Evolutionary conservation across 2,113 vertebrate species (phyloP).

Genomic region (Pycnonotus jocosus): DNA sequence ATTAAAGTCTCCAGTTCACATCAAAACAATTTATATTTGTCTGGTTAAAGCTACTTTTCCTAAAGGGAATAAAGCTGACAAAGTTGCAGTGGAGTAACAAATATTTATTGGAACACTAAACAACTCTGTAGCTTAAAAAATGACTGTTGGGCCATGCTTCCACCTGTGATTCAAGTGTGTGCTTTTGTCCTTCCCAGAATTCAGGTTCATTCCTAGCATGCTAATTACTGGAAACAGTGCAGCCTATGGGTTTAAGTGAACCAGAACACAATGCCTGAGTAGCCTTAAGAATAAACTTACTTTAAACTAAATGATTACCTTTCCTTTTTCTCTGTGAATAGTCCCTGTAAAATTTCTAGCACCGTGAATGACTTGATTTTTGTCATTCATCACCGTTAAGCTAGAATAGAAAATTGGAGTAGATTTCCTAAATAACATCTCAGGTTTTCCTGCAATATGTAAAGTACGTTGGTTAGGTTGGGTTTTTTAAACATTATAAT

Average conservation of each 20-base stretch:
- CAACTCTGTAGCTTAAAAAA: not conserved
- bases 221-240: not conserved
- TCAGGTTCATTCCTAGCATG: not conserved
- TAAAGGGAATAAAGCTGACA: not conserved
- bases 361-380: not conserved
- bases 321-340: not conserved
- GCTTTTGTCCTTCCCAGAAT: not conserved
- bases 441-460: not conserved
- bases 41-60: not conserved
- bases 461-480: not conserved
- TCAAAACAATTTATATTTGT: not conserved
- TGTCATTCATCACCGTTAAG: not conserved
- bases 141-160: rapidly evolving
- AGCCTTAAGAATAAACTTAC: not conserved
- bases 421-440: not conserved
- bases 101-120: not conserved
- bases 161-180: not conserved
- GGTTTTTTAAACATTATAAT: not conserved
- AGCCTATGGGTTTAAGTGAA: not conserved
- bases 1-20: not conserved
- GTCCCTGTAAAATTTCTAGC: not conserved
- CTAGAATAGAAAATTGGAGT: not conserved
- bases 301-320: not conserved
- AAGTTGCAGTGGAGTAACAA: not conserved
- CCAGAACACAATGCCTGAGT: not conserved